Evolutionary conservation across 1,140 invertebrate species (phyloP).

Genomic region (Phenacoccus solenopsis): DNA sequence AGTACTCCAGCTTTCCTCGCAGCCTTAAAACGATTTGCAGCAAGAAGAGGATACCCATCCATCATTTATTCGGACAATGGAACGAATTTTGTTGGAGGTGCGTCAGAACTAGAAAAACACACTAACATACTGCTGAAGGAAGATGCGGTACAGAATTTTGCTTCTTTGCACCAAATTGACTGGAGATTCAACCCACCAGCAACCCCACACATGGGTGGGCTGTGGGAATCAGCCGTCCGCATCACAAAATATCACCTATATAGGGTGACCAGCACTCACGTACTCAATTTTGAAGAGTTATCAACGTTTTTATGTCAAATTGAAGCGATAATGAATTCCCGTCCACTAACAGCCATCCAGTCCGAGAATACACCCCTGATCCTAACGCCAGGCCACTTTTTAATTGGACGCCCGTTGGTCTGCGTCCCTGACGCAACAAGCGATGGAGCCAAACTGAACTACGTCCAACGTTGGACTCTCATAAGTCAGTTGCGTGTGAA

Average conservation of each 20-base stretch:
- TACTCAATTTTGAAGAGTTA: slow-evolving; percentile 30
- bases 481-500: not conserved
- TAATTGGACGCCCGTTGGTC: slow-evolving; percentile 26
- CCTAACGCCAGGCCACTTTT: slow-evolving; percentile 31
- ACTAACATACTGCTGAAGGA: no score
- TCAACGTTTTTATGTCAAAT: slow-evolving; percentile 26
- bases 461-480: not conserved
- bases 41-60: slow-evolving; percentile 18
- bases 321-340: slow-evolving; percentile 30
- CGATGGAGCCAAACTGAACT: not conserved
- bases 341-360: slow-evolving; percentile 25
- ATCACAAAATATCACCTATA: slow-evolving; percentile 30
- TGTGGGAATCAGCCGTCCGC: slow-evolving; percentile 32
- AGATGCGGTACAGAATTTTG: no score
- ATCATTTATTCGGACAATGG: slow-evolving; percentile 25
- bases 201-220: slow-evolving; percentile 31
- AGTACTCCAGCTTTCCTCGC: slow-evolving; percentile 23
- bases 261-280: slow-evolving; percentile 25
- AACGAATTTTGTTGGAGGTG: slow-evolving; percentile 24
- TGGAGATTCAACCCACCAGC: slow-evolving; percentile 28
- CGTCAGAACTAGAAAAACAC: not conserved
- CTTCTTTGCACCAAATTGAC: no score
- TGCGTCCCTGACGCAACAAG: slow-evolving; percentile 18
- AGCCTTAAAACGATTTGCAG: slow-evolving; percentile 21
- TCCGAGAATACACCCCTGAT: slow-evolving; percentile 19